Evolutionary conservation across 2,113 vertebrate genomes (phyloP), one percentile per base, ranked within the genome.

Genomic region (Connochaetes taurinus): DNA sequence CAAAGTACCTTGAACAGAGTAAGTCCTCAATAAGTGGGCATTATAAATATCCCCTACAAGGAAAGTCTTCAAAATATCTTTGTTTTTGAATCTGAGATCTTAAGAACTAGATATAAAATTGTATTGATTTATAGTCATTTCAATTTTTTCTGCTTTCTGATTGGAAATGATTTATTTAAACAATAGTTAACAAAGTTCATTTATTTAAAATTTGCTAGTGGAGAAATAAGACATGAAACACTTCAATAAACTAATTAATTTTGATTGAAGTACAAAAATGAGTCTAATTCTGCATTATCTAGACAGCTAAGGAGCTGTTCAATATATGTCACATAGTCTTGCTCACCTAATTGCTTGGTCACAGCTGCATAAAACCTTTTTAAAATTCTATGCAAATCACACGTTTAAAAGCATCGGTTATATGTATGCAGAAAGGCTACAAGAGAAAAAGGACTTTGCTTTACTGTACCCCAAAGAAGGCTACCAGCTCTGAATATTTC

Each of bases 351-450:
- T 40, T 78, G 7, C 83, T 84, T 90, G 90, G 27, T 33, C 82
- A n/a, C 31, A 80, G 43, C 7, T 55, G 29, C 60, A 94, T 50
- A 95, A 98, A 98, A 95, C 47, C n/a, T 90, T 94, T 92, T 90
- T 21, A 80, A 88, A 95, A 74, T 84, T 95, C 82, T 81, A 64
- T 9, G n/a, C 31, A 84, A 55, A 93, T 80, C 16, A 0, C 52
- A 90, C 82, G 36, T 78, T 80, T 81, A 40, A 67, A 92, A 89
- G 60, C 64, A 55, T 47, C 45, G 14, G 5, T 58, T 91, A 89
- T 95, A 58, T 36, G 50, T 80, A 50, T 43, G n/a, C 25, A 43
- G 33, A 47, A 64, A 91, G 10, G 29, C 67, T 78, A 64, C 23
- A 58, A n/a, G 60, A 87, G 11, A 43, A 33, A 90, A 95, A 94